Evolutionary conservation across 2,797 vertebrate species (phyloP).

Genomic region (Argyrosomus regius): DNA sequence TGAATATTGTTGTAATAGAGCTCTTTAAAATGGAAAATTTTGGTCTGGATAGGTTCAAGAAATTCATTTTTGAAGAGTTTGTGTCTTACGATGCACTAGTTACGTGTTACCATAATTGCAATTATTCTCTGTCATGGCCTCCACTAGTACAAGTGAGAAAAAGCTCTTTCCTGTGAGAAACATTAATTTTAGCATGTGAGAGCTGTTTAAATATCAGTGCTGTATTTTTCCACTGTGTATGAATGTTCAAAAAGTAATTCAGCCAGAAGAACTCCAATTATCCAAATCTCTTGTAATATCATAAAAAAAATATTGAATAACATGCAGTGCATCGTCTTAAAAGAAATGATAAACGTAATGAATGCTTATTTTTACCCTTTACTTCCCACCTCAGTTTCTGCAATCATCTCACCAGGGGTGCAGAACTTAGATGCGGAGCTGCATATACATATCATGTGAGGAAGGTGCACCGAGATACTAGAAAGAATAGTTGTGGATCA

Average conservation of each 20-base stretch:
- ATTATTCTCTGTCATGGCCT: slow-evolving; percentile 26
- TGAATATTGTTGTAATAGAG: not conserved
- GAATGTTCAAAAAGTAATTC: slow-evolving; percentile 29
- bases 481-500: too few species aligned
- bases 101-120: slow-evolving; percentile 18
- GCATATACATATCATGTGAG: too few species aligned
- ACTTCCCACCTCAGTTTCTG: slow-evolving; percentile 28
- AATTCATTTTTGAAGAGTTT: slow-evolving; percentile 17
- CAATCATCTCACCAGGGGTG: slow-evolving; percentile 15
- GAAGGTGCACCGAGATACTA: too few species aligned
- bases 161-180: slow-evolving; percentile 29
- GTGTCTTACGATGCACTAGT: not conserved
- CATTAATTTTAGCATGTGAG: slow-evolving; percentile 30
- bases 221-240: slow-evolving; percentile 25
- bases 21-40: not conserved
- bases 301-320: slow-evolving; percentile 18
- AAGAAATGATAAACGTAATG: slow-evolving; percentile 19
- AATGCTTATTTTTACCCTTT: slow-evolving; percentile 34
- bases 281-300: slow-evolving; percentile 25
- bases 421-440: too few species aligned
- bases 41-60: not conserved
- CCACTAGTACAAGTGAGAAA: slow-evolving; percentile 22
- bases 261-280: slow-evolving; percentile 28
- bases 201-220: slow-evolving; percentile 23
- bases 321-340: not conserved